These are phyloP conservation scores for Napeogenes sylphis DNA, from an alignment of 2,888 invertebrate genomes.

Conservation along the genomic window DNA sequence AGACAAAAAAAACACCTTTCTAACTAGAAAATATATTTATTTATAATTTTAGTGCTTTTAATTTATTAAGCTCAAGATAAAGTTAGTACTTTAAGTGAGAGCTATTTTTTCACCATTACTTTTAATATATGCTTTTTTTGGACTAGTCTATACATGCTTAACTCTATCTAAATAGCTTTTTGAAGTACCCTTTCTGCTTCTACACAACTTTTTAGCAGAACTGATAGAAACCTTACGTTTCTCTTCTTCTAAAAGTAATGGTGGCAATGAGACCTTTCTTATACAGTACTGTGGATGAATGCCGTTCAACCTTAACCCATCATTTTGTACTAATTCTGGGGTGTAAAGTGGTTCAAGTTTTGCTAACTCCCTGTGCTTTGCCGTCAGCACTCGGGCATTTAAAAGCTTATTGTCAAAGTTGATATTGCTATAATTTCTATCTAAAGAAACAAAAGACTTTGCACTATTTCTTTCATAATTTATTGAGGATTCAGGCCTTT, in stretches of 20 bases:
- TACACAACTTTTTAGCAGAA: slow-evolving; percentile 56
- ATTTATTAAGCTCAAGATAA: too few relatives aligned
- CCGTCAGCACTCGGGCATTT: slow-evolving; percentile 59
- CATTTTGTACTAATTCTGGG: slow-evolving; percentile 53
- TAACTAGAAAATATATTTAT: too few relatives aligned
- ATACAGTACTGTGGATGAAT: slow-evolving; percentile 47
- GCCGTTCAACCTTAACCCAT: slow-evolving; percentile 43
- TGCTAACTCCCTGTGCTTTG: slow-evolving; percentile 57
- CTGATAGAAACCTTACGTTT: slow-evolving; percentile 51
- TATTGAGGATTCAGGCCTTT: slow-evolving; percentile 63
- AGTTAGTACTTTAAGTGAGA: too few relatives aligned
- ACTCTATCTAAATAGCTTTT: slow-evolving; percentile 28
- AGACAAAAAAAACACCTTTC: neutral
- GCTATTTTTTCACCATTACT: too few relatives aligned
- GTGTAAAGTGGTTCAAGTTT: slow-evolving; percentile 60
- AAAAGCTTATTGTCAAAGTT: slow-evolving; percentile 52
- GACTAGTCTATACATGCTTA: slow-evolving; percentile 18
- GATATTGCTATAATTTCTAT: slow-evolving; percentile 52
- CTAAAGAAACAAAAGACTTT: slow-evolving; percentile 68
- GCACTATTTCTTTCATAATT: slow-evolving; percentile 70
- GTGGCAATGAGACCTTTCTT: slow-evolving; percentile 70
- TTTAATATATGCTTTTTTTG: too few relatives aligned
- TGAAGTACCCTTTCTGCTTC: slow-evolving; percentile 29
- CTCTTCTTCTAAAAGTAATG: slow-evolving; percentile 64
- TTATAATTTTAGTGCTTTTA: too few relatives aligned